These are phyloP conservation scores for Drosophila affinis DNA, from an alignment of 2,888 invertebrate genomes.

Conservation along the genomic window DNA sequence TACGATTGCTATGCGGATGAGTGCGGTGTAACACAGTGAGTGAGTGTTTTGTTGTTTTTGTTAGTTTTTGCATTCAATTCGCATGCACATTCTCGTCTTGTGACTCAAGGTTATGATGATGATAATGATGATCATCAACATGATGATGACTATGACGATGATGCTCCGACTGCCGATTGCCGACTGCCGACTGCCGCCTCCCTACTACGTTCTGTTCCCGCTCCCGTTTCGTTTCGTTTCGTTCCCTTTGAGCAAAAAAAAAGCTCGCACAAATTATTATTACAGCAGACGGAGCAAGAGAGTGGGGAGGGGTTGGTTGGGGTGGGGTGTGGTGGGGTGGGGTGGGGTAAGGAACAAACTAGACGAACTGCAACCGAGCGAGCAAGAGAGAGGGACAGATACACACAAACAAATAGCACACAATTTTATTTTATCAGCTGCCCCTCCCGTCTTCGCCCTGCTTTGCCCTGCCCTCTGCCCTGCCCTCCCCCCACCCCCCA, in stretches of 20 bases:
- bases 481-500: not conserved
- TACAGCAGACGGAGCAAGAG: slow-evolving; percentile 19
- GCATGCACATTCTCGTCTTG: slow-evolving; percentile 74
- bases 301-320: too few species aligned
- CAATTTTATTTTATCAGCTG: slow-evolving; percentile 53
- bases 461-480: not conserved
- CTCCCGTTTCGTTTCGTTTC: slow-evolving; percentile 15
- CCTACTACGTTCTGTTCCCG: slow-evolving; percentile 21
- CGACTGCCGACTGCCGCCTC: not conserved
- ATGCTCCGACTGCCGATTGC: slow-evolving; percentile 9
- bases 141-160: slow-evolving; percentile 51
- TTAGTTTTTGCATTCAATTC: slow-evolving; percentile 59
- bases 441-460: slow-evolving; percentile 19
- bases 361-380: not conserved
- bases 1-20: slow-evolving; percentile 26
- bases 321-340: too few species aligned
- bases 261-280: slow-evolving; percentile 52
- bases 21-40: slow-evolving; percentile 10
- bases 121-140: slow-evolving; percentile 2
- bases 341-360: not conserved
- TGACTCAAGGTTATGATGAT: slow-evolving; percentile 74
- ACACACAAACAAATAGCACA: slow-evolving; percentile 23
- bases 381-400: not conserved
- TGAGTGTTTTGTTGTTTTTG: slow-evolving; percentile 14
- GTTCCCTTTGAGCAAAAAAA: slow-evolving; percentile 17